Conservation (phyloP, 2,797 vertebrate genomes). For the Molossus molossus region DNA sequence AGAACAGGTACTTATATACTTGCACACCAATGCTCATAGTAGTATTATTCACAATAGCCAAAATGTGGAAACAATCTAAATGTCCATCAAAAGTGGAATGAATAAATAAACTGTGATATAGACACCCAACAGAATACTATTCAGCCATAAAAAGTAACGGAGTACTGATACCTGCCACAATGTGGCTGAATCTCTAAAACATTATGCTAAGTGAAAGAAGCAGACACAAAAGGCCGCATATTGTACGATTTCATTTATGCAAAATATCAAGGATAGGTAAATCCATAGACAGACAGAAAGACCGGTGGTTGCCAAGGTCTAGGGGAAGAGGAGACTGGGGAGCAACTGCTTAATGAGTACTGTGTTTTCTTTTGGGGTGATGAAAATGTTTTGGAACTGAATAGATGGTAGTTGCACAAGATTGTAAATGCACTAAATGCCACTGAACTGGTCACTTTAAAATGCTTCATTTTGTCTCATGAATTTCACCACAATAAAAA, state of each 20-base stretch:
- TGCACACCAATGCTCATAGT: background rate
- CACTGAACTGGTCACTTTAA: conserved; percentile 13
- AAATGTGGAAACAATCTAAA: conserved; percentile 49
- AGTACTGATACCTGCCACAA: background rate
- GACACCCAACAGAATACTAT: background rate
- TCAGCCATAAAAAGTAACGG: background rate
- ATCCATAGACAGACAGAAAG: conserved; percentile 33
- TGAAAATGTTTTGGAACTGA: conserved; percentile 28
- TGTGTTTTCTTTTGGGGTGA: background rate
- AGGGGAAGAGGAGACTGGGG: background rate
- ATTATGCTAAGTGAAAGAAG: conserved; percentile 51
- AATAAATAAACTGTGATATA: background rate
- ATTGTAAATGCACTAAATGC: background rate
- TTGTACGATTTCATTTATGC: background rate
- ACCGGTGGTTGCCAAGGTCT: background rate
- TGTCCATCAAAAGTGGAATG: background rate
- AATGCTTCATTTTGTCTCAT: conserved; percentile 35
- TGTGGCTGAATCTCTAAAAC: background rate
- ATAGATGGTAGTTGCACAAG: background rate
- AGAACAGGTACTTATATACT: background rate
- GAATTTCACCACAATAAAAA: conserved; percentile 43
- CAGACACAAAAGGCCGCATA: conserved; percentile 23
- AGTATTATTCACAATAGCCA: background rate
- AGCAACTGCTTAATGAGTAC: background rate
- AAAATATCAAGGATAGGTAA: conserved; percentile 48